Evolutionary conservation across 2,888 invertebrate genomes (phyloP), one percentile per base, ranked within the genome.

Genomic region (Xestoiulus laeticollis): DNA sequence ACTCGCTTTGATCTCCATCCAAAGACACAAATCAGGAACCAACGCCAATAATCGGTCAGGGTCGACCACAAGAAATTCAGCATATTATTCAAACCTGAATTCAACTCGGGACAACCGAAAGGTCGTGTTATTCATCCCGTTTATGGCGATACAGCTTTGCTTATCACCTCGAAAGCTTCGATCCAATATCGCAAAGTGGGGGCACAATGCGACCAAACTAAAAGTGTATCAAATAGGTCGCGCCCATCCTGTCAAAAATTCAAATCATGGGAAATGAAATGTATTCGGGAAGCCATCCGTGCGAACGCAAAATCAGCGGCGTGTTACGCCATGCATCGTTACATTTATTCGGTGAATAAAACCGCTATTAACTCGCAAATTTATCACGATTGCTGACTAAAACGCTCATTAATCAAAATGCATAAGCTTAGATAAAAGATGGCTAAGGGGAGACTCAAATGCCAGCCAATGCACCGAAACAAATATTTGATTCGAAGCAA

Each of bases 201-300:
- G 10, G 12, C n/a, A 68, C 26, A 26, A 26, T 26, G 6, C 1
- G 68, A 14, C 3, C 6, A 26, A 68, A 68, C 26, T 12, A 14
- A 68, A 68, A 2, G 26, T 10, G 1, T 5, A 68, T 12, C 26
- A 68, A 68, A 59, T 26, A 68, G 68, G 68, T 68, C 68, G 68
- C 68, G 26, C 68, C 68, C 68, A 68, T 68, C 68, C 68, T 68
- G 68, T 68, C 68, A 68, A 68, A 68, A 68, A 68, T 26, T 68
- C 68, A 68, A 68, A 68, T 26, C 68, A 68, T 68, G 26, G 68
- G 68, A 68, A 68, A 68, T 68, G 68, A 68, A 68, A 68, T 68
- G n/a, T 14, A 12, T 68, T 68, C 68, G 26, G 26, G 12, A 10
- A 68, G 26, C 26, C 68, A 68, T 26, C 26, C 26, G 68, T 68